Evolutionary conservation across 2,113 vertebrate species (phyloP).

Genomic region (Caloenas nicobarica): DNA sequence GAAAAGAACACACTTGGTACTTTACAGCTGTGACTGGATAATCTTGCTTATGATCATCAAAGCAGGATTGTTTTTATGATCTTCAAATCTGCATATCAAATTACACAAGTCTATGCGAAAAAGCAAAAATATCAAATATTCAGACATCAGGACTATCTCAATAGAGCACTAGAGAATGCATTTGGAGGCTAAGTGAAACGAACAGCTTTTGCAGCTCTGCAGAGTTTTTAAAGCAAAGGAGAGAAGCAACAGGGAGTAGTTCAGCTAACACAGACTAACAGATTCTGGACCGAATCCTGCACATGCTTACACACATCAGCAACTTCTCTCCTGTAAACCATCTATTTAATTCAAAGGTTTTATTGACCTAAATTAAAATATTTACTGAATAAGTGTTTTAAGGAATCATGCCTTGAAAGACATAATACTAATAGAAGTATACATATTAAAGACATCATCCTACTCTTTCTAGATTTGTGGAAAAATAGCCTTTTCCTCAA

Average conservation of each 20-base stretch:
- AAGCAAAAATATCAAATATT: conserved; percentile 35
- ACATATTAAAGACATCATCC: not conserved
- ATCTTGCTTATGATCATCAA: conserved; percentile 63
- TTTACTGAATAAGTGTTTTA: not conserved
- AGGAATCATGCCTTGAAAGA: not conserved
- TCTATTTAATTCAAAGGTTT: not conserved
- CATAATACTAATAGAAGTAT: not conserved
- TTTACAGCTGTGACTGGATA: conserved; percentile 50
- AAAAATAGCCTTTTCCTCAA: not conserved
- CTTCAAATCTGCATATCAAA: conserved; percentile 63
- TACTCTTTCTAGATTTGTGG: not conserved
- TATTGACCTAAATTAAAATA: not conserved
- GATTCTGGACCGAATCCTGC: not conserved
- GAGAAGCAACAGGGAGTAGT: conserved; percentile 1
- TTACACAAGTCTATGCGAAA: conserved; percentile 32
- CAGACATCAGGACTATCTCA: conserved; percentile 35
- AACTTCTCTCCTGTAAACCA: not conserved
- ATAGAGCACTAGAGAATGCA: conserved; percentile 10
- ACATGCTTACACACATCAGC: not conserved
- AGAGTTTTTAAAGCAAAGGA: not conserved
- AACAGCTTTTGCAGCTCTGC: conserved; percentile 3
- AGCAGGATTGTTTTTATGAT: conserved; percentile 64
- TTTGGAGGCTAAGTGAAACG: conserved; percentile 5
- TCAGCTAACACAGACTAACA: not conserved
- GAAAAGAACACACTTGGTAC: conserved; percentile 28